Conservation (phyloP, 2,797 vertebrate species). For the Galagoides demidoff region DNA sequence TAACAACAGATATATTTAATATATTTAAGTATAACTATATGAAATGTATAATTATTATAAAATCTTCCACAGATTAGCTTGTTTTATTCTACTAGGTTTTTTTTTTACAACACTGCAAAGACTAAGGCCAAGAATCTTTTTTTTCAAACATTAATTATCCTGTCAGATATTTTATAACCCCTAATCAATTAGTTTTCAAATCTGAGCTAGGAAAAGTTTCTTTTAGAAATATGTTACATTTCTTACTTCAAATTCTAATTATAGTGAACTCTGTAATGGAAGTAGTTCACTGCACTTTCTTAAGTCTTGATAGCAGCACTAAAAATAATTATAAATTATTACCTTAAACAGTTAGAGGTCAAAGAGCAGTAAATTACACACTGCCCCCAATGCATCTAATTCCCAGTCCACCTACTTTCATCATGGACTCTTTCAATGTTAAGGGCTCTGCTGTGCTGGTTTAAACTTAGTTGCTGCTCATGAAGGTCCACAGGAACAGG, state of each 20-base stretch:
- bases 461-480: slow-evolving; percentile 96
- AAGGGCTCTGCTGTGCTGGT: slow-evolving; percentile 95
- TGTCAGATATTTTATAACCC: neutral
- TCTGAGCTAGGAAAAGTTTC: neutral
- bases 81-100: neutral
- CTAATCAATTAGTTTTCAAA: slow-evolving; percentile 41
- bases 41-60: neutral
- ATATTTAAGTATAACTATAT: neutral
- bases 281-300: neutral
- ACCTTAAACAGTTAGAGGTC: slow-evolving; percentile 7
- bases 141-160: neutral
- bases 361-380: slow-evolving; percentile 30
- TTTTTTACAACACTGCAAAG: neutral
- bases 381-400: neutral
- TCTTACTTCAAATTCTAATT: slow-evolving; percentile 44
- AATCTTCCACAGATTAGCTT: neutral
- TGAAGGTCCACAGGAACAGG: slow-evolving; percentile 95
- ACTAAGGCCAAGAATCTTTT: slow-evolving; percentile 33
- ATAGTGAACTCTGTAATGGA: slow-evolving; percentile 1
- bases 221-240: slow-evolving; percentile 10
- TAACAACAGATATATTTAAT: neutral
- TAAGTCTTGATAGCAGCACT: neutral
- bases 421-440: slow-evolving; percentile 88
- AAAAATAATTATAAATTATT: slow-evolving; percentile 41
- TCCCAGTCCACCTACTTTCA: slow-evolving; percentile 85